Base-by-base conservation (phyloP, 2,888 invertebrate genomes). In the Octodonta nipae region DNA sequence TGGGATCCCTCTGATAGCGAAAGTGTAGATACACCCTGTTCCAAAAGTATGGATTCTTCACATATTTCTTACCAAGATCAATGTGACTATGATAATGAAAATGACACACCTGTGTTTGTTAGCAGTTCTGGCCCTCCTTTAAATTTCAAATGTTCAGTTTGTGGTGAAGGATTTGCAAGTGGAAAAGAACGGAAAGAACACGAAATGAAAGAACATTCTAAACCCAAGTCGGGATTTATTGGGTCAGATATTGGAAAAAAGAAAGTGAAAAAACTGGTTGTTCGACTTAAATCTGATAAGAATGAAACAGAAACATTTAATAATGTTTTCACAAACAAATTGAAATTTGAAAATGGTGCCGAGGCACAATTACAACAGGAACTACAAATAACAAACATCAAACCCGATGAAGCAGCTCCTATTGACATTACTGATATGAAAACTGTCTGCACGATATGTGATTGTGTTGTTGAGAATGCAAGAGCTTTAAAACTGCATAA, bases 1-100 rank as follows among this genome's bases (percentile, higher is more conserved):
- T 78, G 78, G 77, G 67, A 66, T 41, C 70, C 71, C 35, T 75
- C 75, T 0, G 77, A 78, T 49, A 71, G 73, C n/a, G 77, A 76
- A 0, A 76, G 77, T 41, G 65, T 46, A 4, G 50, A 50, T 28
- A 42, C 45, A 4, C 29, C 35, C 5, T 17, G 34, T 12, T 35
- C 33, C 30, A 34, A 30, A 16, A 35, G 35, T 30, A 30, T 20
- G 5, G 12, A 17, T 8, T 28, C 17, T 26, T 24, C 28, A 22
- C 33, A 28, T 15, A 30, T 32, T 26, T 27, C 33, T 20, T 37
- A 34, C 20, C 35, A 32, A 12, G 30, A 36, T 5, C 24, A 26
- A 17, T 26, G 32, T 24, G 38, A 35, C 10, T 35, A 35, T 20
- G 38, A 35, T 20, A 33, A 30, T 14, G 41, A 47, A 14, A 40